A percentile compares a stretch with the other conserved stretches of the same genome.
Evolutionary conservation across 2,113 vertebrate genomes (phyloP).

Genomic region (Variabilichromis moorii): DNA sequence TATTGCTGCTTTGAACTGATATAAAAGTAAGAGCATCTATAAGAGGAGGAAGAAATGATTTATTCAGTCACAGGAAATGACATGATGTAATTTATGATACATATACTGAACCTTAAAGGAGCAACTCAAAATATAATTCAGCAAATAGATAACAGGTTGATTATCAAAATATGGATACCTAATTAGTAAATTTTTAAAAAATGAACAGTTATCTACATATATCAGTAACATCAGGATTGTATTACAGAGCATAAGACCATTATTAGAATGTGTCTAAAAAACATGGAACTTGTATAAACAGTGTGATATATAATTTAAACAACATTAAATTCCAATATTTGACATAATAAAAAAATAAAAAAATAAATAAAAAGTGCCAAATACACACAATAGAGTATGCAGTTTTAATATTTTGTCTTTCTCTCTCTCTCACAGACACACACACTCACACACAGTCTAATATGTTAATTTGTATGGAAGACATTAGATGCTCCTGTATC

Average conservation of each 20-base stretch:
- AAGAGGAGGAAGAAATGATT: neutral
- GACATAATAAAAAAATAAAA: neutral
- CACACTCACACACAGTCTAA: neutral
- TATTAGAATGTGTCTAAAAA: neutral
- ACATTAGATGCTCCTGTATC: constrained; percentile 46
- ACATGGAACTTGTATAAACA: neutral
- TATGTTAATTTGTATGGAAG: constrained; percentile 36
- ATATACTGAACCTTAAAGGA: neutral
- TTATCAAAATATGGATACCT: neutral
- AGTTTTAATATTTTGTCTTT: neutral
- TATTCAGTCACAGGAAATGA: neutral
- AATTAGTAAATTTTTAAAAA: neutral
- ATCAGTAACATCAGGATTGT: neutral
- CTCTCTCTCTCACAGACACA: neutral
- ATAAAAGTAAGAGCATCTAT: neutral
- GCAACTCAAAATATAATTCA: neutral
- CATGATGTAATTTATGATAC: neutral
- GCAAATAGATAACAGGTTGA: neutral
- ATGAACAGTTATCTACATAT: neutral
- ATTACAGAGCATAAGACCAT: neutral
- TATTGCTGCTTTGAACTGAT: neutral
- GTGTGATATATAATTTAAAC: neutral
- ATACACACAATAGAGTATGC: neutral
- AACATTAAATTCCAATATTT: neutral
- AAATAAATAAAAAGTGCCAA: neutral